phyloP scores from a whole-genome alignment of 2,888 invertebrate genomes.

The Dugesia japonica region DNA sequence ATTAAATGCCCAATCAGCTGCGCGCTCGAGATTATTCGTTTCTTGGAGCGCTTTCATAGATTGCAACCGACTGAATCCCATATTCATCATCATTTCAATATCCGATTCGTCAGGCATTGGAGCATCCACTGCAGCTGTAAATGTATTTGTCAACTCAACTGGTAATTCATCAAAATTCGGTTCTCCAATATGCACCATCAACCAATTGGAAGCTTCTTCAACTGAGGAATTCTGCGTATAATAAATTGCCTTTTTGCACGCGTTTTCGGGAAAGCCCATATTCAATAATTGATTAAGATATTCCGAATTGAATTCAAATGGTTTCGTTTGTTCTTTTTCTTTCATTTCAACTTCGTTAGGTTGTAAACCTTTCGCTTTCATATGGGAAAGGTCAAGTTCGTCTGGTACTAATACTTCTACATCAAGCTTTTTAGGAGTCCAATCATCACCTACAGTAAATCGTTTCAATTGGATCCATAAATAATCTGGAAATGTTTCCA shows the following conservation, averaged over 20 bases:
- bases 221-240: conserved; percentile 44
- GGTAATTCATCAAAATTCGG: conserved; percentile 46
- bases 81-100: conserved; percentile 59
- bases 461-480: conserved; percentile 79
- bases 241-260: conserved; percentile 51
- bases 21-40: conserved; percentile 75
- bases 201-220: conserved; percentile 75
- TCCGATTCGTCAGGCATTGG: conserved; percentile 54
- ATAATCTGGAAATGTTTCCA: conserved; percentile 81
- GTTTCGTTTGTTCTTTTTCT: conserved; percentile 49
- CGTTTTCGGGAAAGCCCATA: conserved; percentile 78
- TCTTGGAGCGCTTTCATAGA: conserved; percentile 66
- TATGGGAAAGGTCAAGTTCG: conserved; percentile 59
- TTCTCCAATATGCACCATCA: conserved; percentile 85
- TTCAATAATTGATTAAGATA: conserved; percentile 51
- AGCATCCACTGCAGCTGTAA: conserved; percentile 37
- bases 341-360: conserved; percentile 66
- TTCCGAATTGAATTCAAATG: neutral
- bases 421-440: conserved; percentile 72
- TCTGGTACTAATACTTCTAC: conserved; percentile 56
- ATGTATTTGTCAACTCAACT: neutral
- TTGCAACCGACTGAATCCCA: conserved; percentile 76
- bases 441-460: conserved; percentile 75
- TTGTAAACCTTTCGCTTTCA: conserved; percentile 60
- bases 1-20: conserved; percentile 88